These are phyloP conservation scores for Anticlea derivata DNA, from an alignment of 2,888 invertebrate species.

Conservation along the genomic window DNA sequence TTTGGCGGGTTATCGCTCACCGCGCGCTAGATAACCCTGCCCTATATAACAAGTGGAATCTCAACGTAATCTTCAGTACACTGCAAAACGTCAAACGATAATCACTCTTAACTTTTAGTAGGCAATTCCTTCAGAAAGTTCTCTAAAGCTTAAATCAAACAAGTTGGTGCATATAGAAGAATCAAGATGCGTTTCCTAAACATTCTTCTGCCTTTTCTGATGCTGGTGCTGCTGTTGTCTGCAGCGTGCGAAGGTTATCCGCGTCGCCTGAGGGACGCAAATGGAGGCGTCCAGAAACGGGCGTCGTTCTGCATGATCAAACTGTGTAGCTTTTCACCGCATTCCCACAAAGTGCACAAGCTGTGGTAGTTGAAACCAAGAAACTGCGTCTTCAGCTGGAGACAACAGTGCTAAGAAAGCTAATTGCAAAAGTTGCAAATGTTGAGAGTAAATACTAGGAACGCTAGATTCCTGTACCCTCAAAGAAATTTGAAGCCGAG, in stretches of 20 bases:
- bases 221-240: conserved; percentile 52
- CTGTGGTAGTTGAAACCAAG: conserved; percentile 27
- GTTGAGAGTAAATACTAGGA: too few species aligned
- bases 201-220: conserved; percentile 44
- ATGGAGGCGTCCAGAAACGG: conserved; percentile 16
- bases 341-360: conserved; percentile 39
- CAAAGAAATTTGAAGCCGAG: too few species aligned
- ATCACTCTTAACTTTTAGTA: conserved; percentile 35
- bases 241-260: conserved; percentile 44
- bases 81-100: conserved; percentile 54
- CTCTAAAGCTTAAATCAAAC: conserved; percentile 6
- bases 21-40: conserved; percentile 76
- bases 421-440: neutral
- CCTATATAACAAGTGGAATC: conserved; percentile 64
- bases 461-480: too few species aligned
- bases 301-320: conserved; percentile 62
- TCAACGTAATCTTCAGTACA: conserved; percentile 60
- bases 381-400: neutral
- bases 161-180: conserved; percentile 6
- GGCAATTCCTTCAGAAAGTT: neutral
- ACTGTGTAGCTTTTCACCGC: conserved; percentile 58
- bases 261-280: conserved; percentile 49
- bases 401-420: neutral
- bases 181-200: conserved; percentile 66
- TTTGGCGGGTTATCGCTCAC: conserved; percentile 69